Evolutionary conservation across 2,888 invertebrate genomes (phyloP), one percentile per base, ranked within the genome.

Genomic region (Lepidocyrtoides sp.): DNA sequence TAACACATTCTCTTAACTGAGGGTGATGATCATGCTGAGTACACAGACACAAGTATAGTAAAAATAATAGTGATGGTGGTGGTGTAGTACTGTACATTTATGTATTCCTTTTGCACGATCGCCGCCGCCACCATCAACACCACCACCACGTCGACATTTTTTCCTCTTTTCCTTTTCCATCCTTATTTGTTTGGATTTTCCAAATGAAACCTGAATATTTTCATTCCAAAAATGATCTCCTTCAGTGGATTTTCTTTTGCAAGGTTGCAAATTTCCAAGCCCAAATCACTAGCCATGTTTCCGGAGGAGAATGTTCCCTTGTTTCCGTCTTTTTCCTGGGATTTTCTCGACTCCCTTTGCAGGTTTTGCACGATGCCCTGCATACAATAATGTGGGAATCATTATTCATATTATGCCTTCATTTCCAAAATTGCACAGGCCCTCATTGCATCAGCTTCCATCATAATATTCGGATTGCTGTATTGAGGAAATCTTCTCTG

Each of bases 81-180:
- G 14, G 48, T n/a, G 20, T 54, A 20, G 20, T 54, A 8, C 8
- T 54, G 54, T 5, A 36, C 17, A 54, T 14, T n/a, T 54, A 14
- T 20, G 2, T 54, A 20, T 20, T 48, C 36, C 36, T 36, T 36
- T 36, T 36, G 36, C 7, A 36, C 3, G 3, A 36, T 7, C 36
- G 7, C 36, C 36, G 36, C 36, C 36, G 36, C 2, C 36, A 36
- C n/a, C n/a, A 7, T 41, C 10, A 41, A 10, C n/a, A 48, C 48
- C 29, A 29, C 63, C 63, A 63, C 63, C 60, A 60, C 26, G 63
- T 63, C 63, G 63, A 63, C 63, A 63, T 63, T 29, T 26, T 63
- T 3, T 48, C 48, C 10, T 48, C 14, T 48, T 48, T 48, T 48
- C 48, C 12, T 48, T n/a, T 48, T 48, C 12, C 17, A 63, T 29